These are phyloP conservation scores for Microctenopoma steveboyesi DNA, from an alignment of 2,797 vertebrate genomes.

Conservation along the genomic window DNA sequence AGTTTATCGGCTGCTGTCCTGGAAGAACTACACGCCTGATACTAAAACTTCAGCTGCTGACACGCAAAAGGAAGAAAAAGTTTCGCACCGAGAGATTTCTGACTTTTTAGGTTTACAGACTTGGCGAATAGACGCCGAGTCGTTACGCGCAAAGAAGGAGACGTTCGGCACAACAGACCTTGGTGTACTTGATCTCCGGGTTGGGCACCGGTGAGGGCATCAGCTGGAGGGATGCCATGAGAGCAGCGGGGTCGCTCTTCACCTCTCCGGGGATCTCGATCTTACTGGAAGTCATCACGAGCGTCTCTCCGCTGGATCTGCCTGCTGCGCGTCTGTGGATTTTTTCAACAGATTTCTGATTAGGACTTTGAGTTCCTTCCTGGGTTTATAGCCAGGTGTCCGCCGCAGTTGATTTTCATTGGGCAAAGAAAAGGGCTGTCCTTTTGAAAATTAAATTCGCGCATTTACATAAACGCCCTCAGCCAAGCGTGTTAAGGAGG, in stretches of 20 bases:
- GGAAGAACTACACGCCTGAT: conserved; percentile 10
- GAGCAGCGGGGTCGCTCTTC: conserved; percentile 94
- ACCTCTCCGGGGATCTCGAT: conserved; percentile 94
- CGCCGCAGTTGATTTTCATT: conserved; percentile 91
- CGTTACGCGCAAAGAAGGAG: conserved; percentile 3
- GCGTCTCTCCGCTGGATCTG: conserved; percentile 57
- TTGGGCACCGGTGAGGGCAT: conserved; percentile 94
- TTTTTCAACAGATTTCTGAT: conserved; percentile 71
- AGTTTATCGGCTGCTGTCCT: conserved; percentile 13
- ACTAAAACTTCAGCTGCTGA: conserved; percentile 18
- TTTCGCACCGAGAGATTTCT: conserved; percentile 8
- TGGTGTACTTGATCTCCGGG: conserved; percentile 96
- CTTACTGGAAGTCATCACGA: conserved; percentile 95
- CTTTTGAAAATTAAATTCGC: conserved; percentile 85
- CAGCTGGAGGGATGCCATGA: conserved; percentile 97
- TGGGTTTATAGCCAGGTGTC: conserved; percentile 99
- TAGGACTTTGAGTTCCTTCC: conserved; percentile 84
- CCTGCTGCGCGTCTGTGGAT: conserved; percentile 53
- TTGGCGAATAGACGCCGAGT: neutral
- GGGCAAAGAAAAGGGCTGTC: conserved; percentile 91
- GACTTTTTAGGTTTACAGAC: conserved; percentile 1
- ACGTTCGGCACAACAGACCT: conserved; percentile 83
- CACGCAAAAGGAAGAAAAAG: conserved; percentile 5
- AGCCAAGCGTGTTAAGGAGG: conserved; percentile 75
- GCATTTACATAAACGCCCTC: conserved; percentile 87